Evolutionary conservation across 2,797 vertebrate genomes (phyloP), one percentile per base, ranked within the genome.

Genomic region (Brachyrhaphis roseni): DNA sequence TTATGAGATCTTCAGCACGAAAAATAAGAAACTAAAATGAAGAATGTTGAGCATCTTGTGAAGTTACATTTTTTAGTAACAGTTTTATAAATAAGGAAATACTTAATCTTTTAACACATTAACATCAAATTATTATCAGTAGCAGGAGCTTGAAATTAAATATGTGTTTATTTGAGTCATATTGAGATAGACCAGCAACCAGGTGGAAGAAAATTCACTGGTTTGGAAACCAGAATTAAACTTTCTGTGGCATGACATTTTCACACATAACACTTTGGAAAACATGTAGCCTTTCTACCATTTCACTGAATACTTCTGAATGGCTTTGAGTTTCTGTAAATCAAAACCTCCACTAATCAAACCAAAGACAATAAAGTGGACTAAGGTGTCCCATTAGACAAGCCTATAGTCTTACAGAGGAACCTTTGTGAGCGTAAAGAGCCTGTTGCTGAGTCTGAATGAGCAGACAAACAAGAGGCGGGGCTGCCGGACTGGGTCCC

Each of bases 301-400:
- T 16, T 34, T 64, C 26, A 55, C 53, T 70, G 66, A 70, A 43
- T 15, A 43, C 23, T n/a, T 43, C 10, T 12, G 36, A 36, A 68
- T 41, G 18, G 2, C 28, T 34, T 28, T 2, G 26, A 15, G 66
- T 70, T 70, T 16, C 43, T 45, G 41, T 71, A 18, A 71, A 71
- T 26, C 26, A 15, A 46, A 71, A 71, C n/a, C 68, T 79, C 45
- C 23, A 73, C 59, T 51, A 8, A 28, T 34, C 16, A 59, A 15
- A 43, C 47, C 59, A 78, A 31, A 68, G 43, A 71, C 71, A 53
- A 31, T 74, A 72, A 47, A 81, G 57, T 74, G 28, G 28, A 51
- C 78, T 72, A 78, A 82, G 73, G 81, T 39, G 82, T 86, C 82
- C 90, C 90, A 90, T 91, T 87, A 90, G 75, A 81, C 59, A 74